Conservation (phyloP, 2,888 invertebrate species). For the Cantharis rustica region DNA sequence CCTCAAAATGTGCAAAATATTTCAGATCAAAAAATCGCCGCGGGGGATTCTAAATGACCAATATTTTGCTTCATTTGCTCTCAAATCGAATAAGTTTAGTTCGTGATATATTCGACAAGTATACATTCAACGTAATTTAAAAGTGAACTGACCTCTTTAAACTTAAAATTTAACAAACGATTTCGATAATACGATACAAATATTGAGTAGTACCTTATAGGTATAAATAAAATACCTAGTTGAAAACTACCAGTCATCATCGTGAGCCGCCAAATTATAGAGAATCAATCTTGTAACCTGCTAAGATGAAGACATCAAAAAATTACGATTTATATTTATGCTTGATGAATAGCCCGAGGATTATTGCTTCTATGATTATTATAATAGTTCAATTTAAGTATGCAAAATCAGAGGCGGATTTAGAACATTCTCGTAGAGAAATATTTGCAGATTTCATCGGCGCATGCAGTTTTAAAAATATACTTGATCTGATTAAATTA, state of each 20-base stretch:
- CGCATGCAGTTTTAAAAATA: neutral
- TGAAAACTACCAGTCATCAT: slow-evolving; percentile 12
- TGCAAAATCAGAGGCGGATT: neutral
- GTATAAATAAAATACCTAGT: slow-evolving; percentile 2
- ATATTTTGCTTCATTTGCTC: neutral
- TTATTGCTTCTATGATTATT: slow-evolving; percentile 19
- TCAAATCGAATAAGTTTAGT: neutral
- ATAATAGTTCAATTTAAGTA: slow-evolving; percentile 7
- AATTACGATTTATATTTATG: slow-evolving; percentile 13
- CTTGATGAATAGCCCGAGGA: slow-evolving; percentile 17
- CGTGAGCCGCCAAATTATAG: slow-evolving; percentile 16
- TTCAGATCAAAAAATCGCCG: neutral
- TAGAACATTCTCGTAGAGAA: neutral
- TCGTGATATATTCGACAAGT: neutral
- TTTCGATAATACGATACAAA: neutral
- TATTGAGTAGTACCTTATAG: neutral
- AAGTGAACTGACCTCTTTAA: neutral
- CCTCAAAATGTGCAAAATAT: neutral
- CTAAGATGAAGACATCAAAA: slow-evolving; percentile 22
- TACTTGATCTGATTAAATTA: neutral
- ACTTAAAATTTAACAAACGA: neutral
- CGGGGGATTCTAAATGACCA: neutral
- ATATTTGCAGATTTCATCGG: neutral
- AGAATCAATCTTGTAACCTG: slow-evolving; percentile 8
- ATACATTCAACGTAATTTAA: neutral